Evolutionary conservation across 2,888 invertebrate species (phyloP).

Genomic region (Rhingia campestris): DNA sequence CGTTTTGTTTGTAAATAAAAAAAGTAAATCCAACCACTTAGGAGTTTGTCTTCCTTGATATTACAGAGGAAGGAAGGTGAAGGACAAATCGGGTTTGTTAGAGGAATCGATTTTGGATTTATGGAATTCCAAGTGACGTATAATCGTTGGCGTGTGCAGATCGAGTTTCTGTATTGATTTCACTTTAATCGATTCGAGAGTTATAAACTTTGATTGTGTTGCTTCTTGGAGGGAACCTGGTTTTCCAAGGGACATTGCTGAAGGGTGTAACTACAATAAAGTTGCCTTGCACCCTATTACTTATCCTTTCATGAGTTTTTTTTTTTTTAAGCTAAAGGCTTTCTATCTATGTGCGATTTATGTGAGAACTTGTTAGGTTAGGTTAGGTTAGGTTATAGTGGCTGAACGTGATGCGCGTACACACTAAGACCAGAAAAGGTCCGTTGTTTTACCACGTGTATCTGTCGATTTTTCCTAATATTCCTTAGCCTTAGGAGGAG

Average conservation of each 20-base stretch:
- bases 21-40: slow-evolving; percentile 54
- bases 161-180: slow-evolving; percentile 50
- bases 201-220: slow-evolving; percentile 35
- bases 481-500: no score
- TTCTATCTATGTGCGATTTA: no score
- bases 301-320: no score
- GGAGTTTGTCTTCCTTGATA: slow-evolving; percentile 57
- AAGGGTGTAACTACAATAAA: background rate
- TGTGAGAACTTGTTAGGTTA: no score
- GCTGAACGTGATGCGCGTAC: no score
- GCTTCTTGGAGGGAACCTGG: background rate
- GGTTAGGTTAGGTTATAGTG: no score
- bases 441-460: no score
- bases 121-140: slow-evolving; percentile 63
- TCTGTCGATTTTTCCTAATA: no score
- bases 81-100: background rate
- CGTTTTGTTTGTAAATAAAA: slow-evolving; percentile 66
- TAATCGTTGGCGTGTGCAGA: slow-evolving; percentile 60
- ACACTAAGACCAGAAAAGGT: no score
- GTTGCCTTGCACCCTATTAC: no score
- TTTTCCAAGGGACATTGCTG: background rate
- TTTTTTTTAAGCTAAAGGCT: no score
- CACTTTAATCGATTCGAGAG: slow-evolving; percentile 38
- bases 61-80: slow-evolving; percentile 3
- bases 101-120: slow-evolving; percentile 65